phyloP scores from a whole-genome alignment of 2,888 invertebrate genomes.

The Ommatoiulus sabulosus region DNA sequence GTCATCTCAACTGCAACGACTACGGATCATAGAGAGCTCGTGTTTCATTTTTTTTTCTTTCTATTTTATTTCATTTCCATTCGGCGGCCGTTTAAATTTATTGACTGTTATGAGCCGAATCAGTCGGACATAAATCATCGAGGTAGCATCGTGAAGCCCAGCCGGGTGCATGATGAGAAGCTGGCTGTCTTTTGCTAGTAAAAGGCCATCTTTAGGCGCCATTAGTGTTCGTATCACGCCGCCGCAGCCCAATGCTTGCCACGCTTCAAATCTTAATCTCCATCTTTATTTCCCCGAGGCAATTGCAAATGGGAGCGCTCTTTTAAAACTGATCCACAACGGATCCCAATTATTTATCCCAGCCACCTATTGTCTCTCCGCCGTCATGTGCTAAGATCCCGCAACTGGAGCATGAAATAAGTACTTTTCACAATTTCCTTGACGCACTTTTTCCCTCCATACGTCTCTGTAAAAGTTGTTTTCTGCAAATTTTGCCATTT shows the following conservation, averaged over 20 bases:
- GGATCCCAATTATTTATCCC: slow-evolving; percentile 47
- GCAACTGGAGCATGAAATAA: slow-evolving; percentile 45
- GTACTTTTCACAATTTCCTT: slow-evolving; percentile 44
- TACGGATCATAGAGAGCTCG: slow-evolving; percentile 17
- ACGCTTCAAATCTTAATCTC: slow-evolving; percentile 55
- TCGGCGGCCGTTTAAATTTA: slow-evolving; percentile 56
- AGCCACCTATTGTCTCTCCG: slow-evolving; percentile 31
- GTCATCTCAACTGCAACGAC: background rate
- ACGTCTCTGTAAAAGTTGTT: background rate
- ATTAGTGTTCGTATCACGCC: slow-evolving; percentile 57
- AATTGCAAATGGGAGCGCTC: slow-evolving; percentile 50
- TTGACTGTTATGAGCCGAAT: slow-evolving; percentile 57
- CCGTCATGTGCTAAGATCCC: slow-evolving; percentile 28
- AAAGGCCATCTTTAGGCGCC: slow-evolving; percentile 54
- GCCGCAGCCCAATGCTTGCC: slow-evolving; percentile 56
- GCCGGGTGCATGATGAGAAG: slow-evolving; percentile 27
- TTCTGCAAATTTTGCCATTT: slow-evolving; percentile 7
- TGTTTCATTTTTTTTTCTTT: slow-evolving; percentile 23
- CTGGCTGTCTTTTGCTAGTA: background rate
- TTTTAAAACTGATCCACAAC: slow-evolving; percentile 47
- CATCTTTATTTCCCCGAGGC: slow-evolving; percentile 57
- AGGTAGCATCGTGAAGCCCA: background rate
- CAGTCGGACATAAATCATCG: slow-evolving; percentile 54
- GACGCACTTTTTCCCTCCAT: background rate
- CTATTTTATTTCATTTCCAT: slow-evolving; percentile 53